phyloP scores from a whole-genome alignment of 2,888 invertebrate genomes.

The Lasius platythorax region DNA sequence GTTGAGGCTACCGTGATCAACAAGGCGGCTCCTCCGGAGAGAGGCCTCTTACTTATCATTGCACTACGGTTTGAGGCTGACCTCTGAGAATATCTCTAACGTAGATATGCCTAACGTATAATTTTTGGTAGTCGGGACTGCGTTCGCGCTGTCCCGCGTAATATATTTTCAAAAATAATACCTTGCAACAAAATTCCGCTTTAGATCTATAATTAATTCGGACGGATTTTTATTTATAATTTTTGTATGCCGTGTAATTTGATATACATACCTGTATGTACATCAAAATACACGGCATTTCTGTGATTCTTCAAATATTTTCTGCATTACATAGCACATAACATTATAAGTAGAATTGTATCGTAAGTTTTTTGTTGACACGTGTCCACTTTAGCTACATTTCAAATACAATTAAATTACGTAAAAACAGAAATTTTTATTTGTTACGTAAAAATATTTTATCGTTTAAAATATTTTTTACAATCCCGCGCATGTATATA shows the following conservation, averaged over 20 bases:
- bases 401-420: background rate
- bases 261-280: background rate
- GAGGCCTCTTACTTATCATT: conserved; percentile 59
- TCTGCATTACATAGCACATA: background rate
- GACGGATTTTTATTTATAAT: background rate
- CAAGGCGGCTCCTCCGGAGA: conserved; percentile 81
- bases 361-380: background rate
- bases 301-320: background rate
- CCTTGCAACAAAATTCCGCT: background rate
- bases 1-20: conserved; percentile 87
- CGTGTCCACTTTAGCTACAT: background rate
- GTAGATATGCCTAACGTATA: conserved; percentile 82
- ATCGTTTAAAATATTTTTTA: background rate
- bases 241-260: background rate
- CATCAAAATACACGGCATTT: background rate
- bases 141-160: conserved; percentile 84
- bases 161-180: conserved; percentile 37
- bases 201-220: background rate
- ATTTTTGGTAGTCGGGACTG: conserved; percentile 82
- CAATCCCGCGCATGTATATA: background rate
- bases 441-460: background rate
- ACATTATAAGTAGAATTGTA: background rate
- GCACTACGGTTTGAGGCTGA: conserved; percentile 86
- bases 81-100: conserved; percentile 86
- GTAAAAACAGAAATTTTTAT: background rate